Conservation (phyloP, 2,888 invertebrate species). For the Idaea aversata region DNA sequence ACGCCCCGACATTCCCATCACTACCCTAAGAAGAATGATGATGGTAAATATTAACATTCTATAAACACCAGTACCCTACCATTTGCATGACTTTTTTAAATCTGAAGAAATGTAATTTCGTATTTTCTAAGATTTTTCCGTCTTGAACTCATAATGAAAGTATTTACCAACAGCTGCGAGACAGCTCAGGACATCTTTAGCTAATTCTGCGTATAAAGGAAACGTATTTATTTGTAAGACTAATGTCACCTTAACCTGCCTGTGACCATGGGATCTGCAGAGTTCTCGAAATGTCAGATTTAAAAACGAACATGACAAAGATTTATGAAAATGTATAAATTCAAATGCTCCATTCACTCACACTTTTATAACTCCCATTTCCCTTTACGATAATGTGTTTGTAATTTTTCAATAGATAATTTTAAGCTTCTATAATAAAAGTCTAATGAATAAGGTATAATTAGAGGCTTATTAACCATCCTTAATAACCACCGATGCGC, state of each 20-base stretch:
- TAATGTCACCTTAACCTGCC: too few relatives aligned
- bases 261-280: too few relatives aligned
- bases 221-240: too few relatives aligned
- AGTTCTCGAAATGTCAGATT: too few relatives aligned
- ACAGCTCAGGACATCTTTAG: too few relatives aligned
- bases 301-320: too few relatives aligned
- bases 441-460: not conserved
- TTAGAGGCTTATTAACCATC: not conserved
- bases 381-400: not conserved
- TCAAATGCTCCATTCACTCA: too few relatives aligned
- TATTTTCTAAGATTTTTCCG: conserved; percentile 11
- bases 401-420: not conserved
- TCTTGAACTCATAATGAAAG: not conserved
- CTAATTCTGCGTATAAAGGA: too few relatives aligned
- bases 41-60: conserved; percentile 54
- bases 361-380: not conserved
- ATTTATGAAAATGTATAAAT: too few relatives aligned
- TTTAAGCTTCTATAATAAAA: not conserved
- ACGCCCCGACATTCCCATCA: conserved; percentile 81
- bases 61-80: not conserved
- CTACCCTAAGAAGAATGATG: conserved; percentile 85
- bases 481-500: too few relatives aligned
- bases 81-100: not conserved
- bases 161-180: too few relatives aligned
- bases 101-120: not conserved